Evolutionary conservation across 2,113 vertebrate species (phyloP).

Genomic region (Cricetomys ansorgei): DNA sequence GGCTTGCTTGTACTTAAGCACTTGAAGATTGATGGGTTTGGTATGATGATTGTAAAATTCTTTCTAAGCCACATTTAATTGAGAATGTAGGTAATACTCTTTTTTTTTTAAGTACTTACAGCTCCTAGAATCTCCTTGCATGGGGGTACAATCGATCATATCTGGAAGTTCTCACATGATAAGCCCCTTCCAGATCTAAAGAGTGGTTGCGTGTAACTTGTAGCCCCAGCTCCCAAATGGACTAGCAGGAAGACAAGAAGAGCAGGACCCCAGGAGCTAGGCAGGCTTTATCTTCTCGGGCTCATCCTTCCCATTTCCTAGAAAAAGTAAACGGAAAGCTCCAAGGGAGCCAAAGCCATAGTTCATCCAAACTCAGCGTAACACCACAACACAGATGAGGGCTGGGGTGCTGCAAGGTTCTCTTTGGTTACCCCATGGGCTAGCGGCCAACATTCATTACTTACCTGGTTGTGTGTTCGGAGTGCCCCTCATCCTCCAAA

Average conservation of each 20-base stretch:
- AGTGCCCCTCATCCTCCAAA: no score
- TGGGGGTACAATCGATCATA: background rate
- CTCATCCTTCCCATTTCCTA: background rate
- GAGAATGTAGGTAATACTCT: background rate
- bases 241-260: background rate
- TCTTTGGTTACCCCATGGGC: background rate
- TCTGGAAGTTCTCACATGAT: background rate
- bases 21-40: background rate
- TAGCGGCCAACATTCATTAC: background rate
- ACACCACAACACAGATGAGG: background rate
- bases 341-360: background rate
- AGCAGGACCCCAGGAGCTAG: background rate
- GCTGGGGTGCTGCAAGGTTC: background rate
- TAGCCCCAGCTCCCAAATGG: background rate
- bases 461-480: background rate
- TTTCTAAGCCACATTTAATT: constrained; percentile 45
- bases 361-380: background rate
- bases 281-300: background rate
- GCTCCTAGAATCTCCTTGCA: background rate
- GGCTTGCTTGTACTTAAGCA: background rate
- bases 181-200: background rate
- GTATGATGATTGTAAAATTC: background rate
- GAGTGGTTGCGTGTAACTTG: background rate
- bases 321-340: background rate
- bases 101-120: background rate